Conservation (phyloP, 2,113 vertebrate species). For the Oncorhynchus gorbuscha region DNA sequence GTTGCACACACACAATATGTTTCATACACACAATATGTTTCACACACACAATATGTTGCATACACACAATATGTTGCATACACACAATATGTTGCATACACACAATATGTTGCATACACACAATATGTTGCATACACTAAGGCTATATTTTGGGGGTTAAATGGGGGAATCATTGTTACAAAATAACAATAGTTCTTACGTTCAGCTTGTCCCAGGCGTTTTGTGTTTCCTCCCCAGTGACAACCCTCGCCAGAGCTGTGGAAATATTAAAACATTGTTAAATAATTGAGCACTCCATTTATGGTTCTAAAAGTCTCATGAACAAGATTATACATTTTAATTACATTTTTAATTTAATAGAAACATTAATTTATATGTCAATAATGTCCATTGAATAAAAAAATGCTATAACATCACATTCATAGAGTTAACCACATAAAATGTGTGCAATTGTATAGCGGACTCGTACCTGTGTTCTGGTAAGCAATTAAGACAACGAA, state of each 20-base stretch:
- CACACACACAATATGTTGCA: too few species aligned
- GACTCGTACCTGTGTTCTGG: slow-evolving; percentile 55
- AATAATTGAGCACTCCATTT: background rate
- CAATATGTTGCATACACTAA: background rate
- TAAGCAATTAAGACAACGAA: slow-evolving; percentile 50
- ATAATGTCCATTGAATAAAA: background rate
- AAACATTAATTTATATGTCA: too few species aligned
- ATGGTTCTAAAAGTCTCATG: background rate
- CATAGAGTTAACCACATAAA: background rate
- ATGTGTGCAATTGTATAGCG: background rate
- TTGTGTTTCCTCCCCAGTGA: slow-evolving; percentile 16
- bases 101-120: too few species aligned
- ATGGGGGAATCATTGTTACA: background rate
- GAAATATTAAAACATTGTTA: background rate
- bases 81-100: too few species aligned
- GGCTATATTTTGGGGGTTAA: background rate
- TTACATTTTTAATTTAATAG: too few species aligned
- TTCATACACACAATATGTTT: too few species aligned
- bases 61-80: too few species aligned
- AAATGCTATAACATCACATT: background rate
- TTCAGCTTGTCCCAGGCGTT: slow-evolving; percentile 13
- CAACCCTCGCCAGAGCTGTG: slow-evolving; percentile 44
- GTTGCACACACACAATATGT: too few species aligned
- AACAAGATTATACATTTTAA: background rate
- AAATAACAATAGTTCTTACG: slow-evolving; percentile 33